Evolutionary conservation across 2,113 vertebrate genomes (phyloP), one percentile per base, ranked within the genome.

Genomic region (Acanthisitta chloris): DNA sequence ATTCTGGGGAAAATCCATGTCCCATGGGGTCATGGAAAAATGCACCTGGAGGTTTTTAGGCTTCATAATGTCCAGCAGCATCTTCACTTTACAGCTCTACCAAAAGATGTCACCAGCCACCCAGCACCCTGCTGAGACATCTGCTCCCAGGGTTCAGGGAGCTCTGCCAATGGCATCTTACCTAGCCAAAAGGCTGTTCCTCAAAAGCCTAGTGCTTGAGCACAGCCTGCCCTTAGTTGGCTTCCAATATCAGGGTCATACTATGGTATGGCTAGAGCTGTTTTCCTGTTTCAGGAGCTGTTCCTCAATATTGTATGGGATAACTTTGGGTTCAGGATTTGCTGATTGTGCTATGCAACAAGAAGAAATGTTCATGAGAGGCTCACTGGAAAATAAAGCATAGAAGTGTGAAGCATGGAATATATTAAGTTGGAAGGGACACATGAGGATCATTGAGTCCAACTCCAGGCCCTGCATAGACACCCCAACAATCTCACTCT

Each of bases 81-180:
- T 10, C 43, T 90, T 89, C 71, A 81, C 52, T 74, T 84, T 81
- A 26, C 46, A 46, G 42, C 62, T 83, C 64, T 43, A 21, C 92
- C 92, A 92, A 87, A 94, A 87, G 62, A 58, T 87, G 86, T 89
- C 78, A 23, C 67, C 15, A 73, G 43, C 45, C 58, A 34, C 15
- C 86, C 73, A 90, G 58, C 28, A 36, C 81, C 58, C 38, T 80
- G 67, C 40, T 67, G 79, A 77, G 70, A 76, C 23, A 54, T 79
- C 66, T 59, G 42, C 52, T 61, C 0, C 17, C 26, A 0, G 51
- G 65, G 72, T 3, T 1, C 3, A 17, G 81, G 54, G 61, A 67
- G 38, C 34, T 17, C 62, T 78, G 67, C 78, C 71, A 71, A 58
- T 18, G 66, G 52, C 26, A 12, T 42, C 77, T 48, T 48, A 8